Evolutionary conservation across 1,140 invertebrate genomes (phyloP), one percentile per base, ranked within the genome.

Genomic region (Lucilia sericata): DNA sequence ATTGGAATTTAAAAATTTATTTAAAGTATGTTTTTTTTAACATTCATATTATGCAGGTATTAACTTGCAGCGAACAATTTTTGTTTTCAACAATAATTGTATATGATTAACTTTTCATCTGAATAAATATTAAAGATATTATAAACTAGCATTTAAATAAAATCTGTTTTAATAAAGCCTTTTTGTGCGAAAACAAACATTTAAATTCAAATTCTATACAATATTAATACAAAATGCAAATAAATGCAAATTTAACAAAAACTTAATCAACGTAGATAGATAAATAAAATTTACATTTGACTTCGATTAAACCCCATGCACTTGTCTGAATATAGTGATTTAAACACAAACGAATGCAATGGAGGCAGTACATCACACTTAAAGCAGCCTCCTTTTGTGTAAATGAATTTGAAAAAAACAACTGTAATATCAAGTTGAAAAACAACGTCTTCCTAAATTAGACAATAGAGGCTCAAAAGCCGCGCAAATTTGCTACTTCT

Each of bases 251-350:
- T 21, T 70, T 70, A 7, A 25, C n/a, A 70, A 21, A 25, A 70
- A 60, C 14, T 7, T n/a, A 70, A 70, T 70, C 19, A 60, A 60
- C 51, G 51, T 60, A 60, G 13, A 60, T 12, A 42, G 42, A 55
- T 55, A 55, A 55, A 55, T 55, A n/a, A 70, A 70, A 70, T 70
- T 70, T n/a, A 70, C 21, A 70, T 70, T 21, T 70, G 65, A 70
- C 21, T 70, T 70, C n/a, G 19, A 70, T 70, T 70, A 19, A 21
- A 70, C 51, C 51, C 12, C 17, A 55, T 55, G 13, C 51, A 55
- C 17, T 55, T 55, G 12, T 55, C 12, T 55, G 4, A 55, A 55
- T 55, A 55, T 55, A 55, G 12, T 55, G 3, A 55, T 55, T 13
- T 5, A 55, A 55, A 55, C 12, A 55, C 51, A 55, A 55, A 1